Conservation (phyloP, 2,113 vertebrate species). For the Mirounga angustirostris region DNA sequence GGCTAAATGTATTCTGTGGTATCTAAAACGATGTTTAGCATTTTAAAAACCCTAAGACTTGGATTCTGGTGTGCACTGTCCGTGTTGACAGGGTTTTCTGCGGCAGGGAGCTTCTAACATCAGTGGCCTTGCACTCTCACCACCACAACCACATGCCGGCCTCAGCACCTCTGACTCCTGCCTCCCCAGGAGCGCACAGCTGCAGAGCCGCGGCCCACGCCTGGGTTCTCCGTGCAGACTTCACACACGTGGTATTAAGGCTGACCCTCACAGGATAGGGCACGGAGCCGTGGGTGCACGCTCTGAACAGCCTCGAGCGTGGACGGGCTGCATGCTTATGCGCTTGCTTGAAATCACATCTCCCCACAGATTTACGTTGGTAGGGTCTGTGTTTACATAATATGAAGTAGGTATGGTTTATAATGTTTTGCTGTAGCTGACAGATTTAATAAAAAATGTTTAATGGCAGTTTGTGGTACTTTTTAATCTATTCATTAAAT, state of each 20-base stretch:
- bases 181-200: not conserved
- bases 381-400: not conserved
- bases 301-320: no score
- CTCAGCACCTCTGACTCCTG: not conserved
- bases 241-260: not conserved
- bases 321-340: no score
- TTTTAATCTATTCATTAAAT: not conserved
- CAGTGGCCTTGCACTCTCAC: not conserved
- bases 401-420: not conserved
- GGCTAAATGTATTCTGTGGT: not conserved
- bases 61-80: not conserved
- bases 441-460: not conserved
- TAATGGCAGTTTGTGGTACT: not conserved
- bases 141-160: not conserved
- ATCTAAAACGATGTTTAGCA: not conserved
- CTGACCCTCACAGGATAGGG: not conserved
- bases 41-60: not conserved
- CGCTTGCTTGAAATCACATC: not conserved
- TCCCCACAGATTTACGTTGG: not conserved
- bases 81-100: not conserved
- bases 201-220: fast-evolving
- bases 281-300: fast-evolving
- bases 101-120: not conserved
- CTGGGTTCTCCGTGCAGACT: no score
- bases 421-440: not conserved